Conservation (phyloP, 2,113 vertebrate species). For the Brachypteracias leptosomus region DNA sequence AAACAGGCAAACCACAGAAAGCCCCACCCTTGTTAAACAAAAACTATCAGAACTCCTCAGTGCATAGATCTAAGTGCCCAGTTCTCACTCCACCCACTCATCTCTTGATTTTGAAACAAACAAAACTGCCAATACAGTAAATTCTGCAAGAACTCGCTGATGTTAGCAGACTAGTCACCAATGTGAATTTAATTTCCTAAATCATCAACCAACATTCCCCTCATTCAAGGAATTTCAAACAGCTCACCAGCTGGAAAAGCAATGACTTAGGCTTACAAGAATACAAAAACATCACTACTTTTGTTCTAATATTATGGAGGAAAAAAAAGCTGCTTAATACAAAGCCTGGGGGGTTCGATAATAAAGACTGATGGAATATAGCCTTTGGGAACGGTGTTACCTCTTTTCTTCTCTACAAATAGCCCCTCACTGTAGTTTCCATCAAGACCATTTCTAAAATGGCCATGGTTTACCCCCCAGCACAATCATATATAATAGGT, state of each 20-base stretch:
- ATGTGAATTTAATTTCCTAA: background rate
- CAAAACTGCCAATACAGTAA: background rate
- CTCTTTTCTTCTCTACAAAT: background rate
- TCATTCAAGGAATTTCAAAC: background rate
- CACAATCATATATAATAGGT: background rate
- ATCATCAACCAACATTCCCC: background rate
- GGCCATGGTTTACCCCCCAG: background rate
- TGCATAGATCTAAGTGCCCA: background rate
- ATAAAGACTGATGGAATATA: background rate
- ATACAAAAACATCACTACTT: background rate
- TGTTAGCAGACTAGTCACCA: background rate
- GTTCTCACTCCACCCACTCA: constrained; percentile 7
- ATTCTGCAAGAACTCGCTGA: background rate
- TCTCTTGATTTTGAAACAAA: constrained; percentile 21
- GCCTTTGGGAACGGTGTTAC: background rate
- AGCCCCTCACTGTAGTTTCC: background rate
- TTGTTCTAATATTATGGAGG: background rate
- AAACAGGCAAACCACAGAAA: constrained; percentile 24
- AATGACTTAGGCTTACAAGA: background rate
- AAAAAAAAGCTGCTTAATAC: background rate
- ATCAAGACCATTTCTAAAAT: background rate
- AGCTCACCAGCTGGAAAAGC: background rate
- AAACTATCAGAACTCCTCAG: background rate
- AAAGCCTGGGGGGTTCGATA: background rate
- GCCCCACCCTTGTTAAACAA: constrained; percentile 9